Percentiles rank a stretch among this genome's conserved stretches.
phyloP scores from a whole-genome alignment of 2,888 invertebrate species.

The Pandemis corylana region DNA sequence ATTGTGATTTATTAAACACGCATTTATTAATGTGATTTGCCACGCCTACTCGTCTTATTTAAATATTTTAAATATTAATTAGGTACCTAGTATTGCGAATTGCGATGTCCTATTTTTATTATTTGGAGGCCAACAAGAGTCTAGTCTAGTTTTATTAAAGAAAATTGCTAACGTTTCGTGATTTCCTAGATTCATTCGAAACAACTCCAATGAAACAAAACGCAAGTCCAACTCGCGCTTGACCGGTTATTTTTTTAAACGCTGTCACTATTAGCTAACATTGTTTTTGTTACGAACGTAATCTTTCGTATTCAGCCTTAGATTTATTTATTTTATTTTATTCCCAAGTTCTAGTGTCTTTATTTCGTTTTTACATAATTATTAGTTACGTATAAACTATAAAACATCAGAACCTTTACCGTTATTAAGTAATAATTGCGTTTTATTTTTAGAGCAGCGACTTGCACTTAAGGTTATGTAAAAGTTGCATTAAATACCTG shows the following conservation, averaged over 20 bases:
- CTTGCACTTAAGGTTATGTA: conserved; percentile 17
- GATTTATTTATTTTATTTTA: too few relatives aligned
- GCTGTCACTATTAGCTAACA: too few relatives aligned
- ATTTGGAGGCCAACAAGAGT: conserved; percentile 9
- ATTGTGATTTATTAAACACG: not conserved
- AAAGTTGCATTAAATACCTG: conserved; percentile 24
- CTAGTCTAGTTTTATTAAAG: not conserved
- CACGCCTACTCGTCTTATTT: conserved; percentile 29
- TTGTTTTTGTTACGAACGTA: too few relatives aligned
- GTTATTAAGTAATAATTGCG: not conserved
- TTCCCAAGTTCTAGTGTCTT: not conserved
- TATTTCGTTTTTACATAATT: not conserved
- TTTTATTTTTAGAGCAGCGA: not conserved
- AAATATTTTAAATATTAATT: conserved; percentile 29
- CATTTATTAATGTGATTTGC: conserved; percentile 13
- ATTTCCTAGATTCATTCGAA: not conserved
- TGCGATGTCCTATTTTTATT: conserved; percentile 14
- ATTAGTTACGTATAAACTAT: too few relatives aligned
- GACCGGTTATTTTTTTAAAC: too few relatives aligned
- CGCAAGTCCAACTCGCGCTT: too few relatives aligned
- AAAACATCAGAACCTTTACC: not conserved
- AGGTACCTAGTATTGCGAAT: conserved; percentile 17
- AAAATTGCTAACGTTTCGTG: not conserved
- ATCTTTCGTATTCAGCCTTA: too few relatives aligned
- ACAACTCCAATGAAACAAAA: not conserved